Base-by-base conservation (phyloP, 2,113 vertebrate genomes). In the Ictidomys tridecemlineatus region DNA sequence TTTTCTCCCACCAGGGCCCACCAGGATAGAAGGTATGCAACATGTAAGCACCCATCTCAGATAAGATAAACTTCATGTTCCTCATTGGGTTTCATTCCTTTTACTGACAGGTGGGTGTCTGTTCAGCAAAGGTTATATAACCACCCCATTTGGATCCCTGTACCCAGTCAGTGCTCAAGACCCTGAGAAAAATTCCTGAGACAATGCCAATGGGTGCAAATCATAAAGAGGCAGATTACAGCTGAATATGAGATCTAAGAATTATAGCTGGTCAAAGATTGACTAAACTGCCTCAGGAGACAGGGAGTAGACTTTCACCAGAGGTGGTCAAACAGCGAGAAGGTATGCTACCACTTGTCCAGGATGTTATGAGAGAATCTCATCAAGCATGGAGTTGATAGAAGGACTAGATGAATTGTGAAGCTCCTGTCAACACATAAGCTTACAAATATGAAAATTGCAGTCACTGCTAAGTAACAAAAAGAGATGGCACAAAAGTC, bases 391-490 rank as follows among this genome's bases (percentile, higher is more conserved):
- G 39, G 39, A 70, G 45, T 53, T 39, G 53, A 78, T 0, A 83
- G 73, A 39, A 39, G 67, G 16, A 45, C 72, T 24, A 42, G 48
- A 11, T 63, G 63, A 53, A 77, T 77, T 84, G 94, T 79, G 70
- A 83, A 91, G 86, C 76, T 53, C 32, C 76, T 85, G 67, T 58
- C 73, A 77, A 80, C 28, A 73, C 69, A 13, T 32, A 74, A 45
- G 56, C 61, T 67, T 89, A 85, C 53, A 86, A 73, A 84, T 76
- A 95, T 22, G 82, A 89, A 95, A 80, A 85, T 28, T 51, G 37
- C 63, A 92, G 67, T 58, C 65, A 83, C 58, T 67, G 89, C 72
- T 88, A 91, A 93, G 87, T 94, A 96, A 79, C 83, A 91, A 85
- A 90, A 91, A 94, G 83, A 61, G 76, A 67, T 7, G 85, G 70